Base-by-base conservation (phyloP, 2,888 invertebrate species). In the Copidosoma aretas region DNA sequence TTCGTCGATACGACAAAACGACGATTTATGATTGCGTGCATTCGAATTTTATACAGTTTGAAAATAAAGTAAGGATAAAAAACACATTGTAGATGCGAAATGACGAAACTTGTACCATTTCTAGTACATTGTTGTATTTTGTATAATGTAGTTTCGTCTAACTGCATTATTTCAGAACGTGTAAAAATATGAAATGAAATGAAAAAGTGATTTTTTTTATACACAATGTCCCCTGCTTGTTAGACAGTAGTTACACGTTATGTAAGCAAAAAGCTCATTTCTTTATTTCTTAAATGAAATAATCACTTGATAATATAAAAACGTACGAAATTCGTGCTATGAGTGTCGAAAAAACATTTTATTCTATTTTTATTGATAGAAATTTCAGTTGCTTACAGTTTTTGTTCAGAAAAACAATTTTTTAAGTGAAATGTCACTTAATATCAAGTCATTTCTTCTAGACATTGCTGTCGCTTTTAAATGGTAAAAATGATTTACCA, bases 81-180 rank as follows among this genome's bases (percentile, higher is more conserved):
- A 43, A 52, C 41, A 67, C 66, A 69, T 64, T 70, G 67, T 72
- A 68, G 64, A 71, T 68, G 72, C 39, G 70, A 66, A 72, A 70
- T 69, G 67, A 71, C 62, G 60, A 32, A 32, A 70, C 64, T 66
- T 70, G 65, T 72, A 72, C 68, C 64, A 70, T 71, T 70, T 60
- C 64, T 72, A 65, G 70, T 70, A 64, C 68, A 68, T 66, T 70
- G 72, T 72, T 72, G 70, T 72, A 70, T 70, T 72, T 67, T 70
- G 62, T 72, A 62, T 68, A 60, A 70, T 63, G 70, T 68, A 70
- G 70, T 59, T 65, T 53, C n/a, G 51, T 58, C 51, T 41, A 68
- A 69, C 70, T 69, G 32, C 71, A 64, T 67, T 69, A 64, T 63
- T 39, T 66, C 41, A 21, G 39, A 65, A 66, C 25, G 58, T 72